Evolutionary conservation across 2,888 invertebrate genomes (phyloP), one percentile per base, ranked within the genome.

Genomic region (Nemapogon koenigi): DNA sequence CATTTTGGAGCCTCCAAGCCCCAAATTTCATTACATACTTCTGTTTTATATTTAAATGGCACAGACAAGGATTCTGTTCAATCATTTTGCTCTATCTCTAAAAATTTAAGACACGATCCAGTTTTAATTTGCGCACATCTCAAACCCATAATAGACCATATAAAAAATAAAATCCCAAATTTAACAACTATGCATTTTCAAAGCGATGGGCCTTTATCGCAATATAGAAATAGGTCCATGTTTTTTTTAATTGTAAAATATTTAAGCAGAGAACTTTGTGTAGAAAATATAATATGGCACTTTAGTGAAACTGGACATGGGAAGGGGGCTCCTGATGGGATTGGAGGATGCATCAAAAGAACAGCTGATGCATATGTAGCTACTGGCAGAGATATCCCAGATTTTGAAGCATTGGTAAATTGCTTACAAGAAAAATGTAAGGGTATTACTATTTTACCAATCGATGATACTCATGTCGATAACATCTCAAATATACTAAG

Each of bases 1-100:
- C 48, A 49, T 37, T 49, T 49, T 39, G 46, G 49, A 16, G 46
- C 44, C 33, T 41, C 35, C 41, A 43, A 46, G 13, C 37, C 41
- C 27, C 44, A 46, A 38, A 30, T 44, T 28, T 37, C 43, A 29
- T 32, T 41, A 19, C 45, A 43, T 39, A 45, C 43, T 40, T 40
- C 41, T 33, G 43, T 44, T 18, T 35, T 42, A 17, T 43, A 38
- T 37, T 22, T 7, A 7, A 6, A 22, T 7, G 22, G 10, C 22
- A 6, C 6, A 22, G 10, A 22, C 22, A 22, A 22, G 6, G 10
- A 22, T 7, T 7, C 10, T 22, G 10, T 10, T 22, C 6, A 22
- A 7, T 22, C 22, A 22, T 22, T 22, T 22, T 22, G 22, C 10
- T 7, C 22, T 7, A 22, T 22, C 6, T 22, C 7, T 22, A 10